Evolutionary conservation across 2,113 vertebrate genomes (phyloP), one percentile per base, ranked within the genome.

Genomic region (Burhinus oedicnemus): DNA sequence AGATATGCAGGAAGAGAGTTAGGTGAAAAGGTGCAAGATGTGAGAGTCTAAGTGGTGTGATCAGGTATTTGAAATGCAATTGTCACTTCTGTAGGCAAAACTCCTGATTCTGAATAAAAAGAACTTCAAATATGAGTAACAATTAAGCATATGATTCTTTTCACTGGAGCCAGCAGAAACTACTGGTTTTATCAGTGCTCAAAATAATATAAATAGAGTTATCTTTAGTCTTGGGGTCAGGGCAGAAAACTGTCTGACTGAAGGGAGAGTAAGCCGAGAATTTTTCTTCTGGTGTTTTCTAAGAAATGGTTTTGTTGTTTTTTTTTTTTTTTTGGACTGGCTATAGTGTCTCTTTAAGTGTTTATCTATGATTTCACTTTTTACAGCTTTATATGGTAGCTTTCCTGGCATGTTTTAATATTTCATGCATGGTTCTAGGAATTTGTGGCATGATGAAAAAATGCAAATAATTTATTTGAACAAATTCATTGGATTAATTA

Each of bases 391-490:
- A 32, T 25, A 38, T 16, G 29, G 30, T 57, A 87, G 34, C 23
- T 93, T 69, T 78, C 5, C 3, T 94, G 68, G 5, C n/a, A 23
- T 5, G 3, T 83, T 83, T 94, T 70, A 92, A 77, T 88, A 93
- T 70, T 92, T 96, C n/a, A 89, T 51, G 34, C 19, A 54, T 25
- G 15, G 6, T 58, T 38, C 17, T 77, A 74, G 54, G 21, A 66
- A 6, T 36, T 70, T 65, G 51, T 51, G 44, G 32, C 38, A 36
- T 71, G 83, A 92, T 94, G 62, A 87, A 92, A 94, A 92, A 70
- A 83, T 47, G 14, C 9, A 96, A 93, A 84, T 88, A 78, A 75
- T 89, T 94, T 90, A 87, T 92, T 92, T 83, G 26, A 92, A 89
- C 7, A 75, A 95, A 93, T 78, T 83, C 4, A 51, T 61, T 54